These are phyloP conservation scores for Caenorhabditis plicata DNA, from an alignment of 2,888 invertebrate species.

Conservation along the genomic window DNA sequence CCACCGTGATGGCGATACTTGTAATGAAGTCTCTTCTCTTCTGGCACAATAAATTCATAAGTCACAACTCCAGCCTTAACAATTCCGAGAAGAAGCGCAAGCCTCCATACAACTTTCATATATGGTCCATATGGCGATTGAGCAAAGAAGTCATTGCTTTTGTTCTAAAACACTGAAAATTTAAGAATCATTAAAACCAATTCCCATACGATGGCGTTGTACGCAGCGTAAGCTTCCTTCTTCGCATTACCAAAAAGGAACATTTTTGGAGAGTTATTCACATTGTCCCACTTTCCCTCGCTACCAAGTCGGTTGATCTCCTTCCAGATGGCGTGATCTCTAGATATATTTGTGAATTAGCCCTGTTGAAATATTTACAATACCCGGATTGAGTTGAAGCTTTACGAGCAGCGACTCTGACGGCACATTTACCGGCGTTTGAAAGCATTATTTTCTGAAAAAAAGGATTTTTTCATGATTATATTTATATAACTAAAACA, in stretches of 20 bases:
- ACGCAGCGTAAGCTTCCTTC: slow-evolving; percentile 43
- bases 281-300: slow-evolving; percentile 59
- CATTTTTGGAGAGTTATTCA: slow-evolving; percentile 54
- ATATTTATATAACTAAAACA: no score
- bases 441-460: no score
- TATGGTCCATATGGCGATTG: slow-evolving; percentile 46
- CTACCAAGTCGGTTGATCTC: slow-evolving; percentile 55
- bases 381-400: slow-evolving; percentile 29
- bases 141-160: slow-evolving; percentile 38
- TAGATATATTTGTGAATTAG: no score
- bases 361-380: background rate
- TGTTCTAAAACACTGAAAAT: slow-evolving; percentile 21
- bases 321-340: slow-evolving; percentile 44
- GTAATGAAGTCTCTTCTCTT: slow-evolving; percentile 53
- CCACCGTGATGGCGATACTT: slow-evolving; percentile 49
- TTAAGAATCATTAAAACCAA: background rate
- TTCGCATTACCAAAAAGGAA: slow-evolving; percentile 46
- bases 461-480: no score
- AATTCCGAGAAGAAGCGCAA: slow-evolving; percentile 38
- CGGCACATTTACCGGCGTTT: slow-evolving; percentile 18
- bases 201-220: slow-evolving; percentile 30
- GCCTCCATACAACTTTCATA: slow-evolving; percentile 38
- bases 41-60: slow-evolving; percentile 53
- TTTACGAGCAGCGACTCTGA: slow-evolving; percentile 19
- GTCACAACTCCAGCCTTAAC: slow-evolving; percentile 28